Evolutionary conservation across 2,797 vertebrate species (phyloP).

Genomic region (Paratrypauchen microcephalus): DNA sequence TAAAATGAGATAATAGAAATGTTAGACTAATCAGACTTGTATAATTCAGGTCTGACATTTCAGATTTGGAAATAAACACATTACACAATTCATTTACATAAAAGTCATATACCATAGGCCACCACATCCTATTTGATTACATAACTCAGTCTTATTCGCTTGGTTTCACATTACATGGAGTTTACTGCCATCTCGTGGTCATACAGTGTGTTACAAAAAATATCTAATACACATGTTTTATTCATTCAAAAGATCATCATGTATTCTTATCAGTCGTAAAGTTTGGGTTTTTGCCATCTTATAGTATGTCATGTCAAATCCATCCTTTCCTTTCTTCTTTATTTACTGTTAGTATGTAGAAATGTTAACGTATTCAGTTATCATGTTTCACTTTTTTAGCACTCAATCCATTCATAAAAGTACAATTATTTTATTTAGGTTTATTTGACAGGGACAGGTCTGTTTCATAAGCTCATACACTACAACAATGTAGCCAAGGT

Average conservation of each 20-base stretch:
- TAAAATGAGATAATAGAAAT: background rate
- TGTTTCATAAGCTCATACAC: no score
- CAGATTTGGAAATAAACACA: background rate
- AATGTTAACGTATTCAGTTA: background rate
- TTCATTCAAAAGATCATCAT: background rate
- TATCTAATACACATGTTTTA: background rate
- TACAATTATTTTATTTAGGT: no score
- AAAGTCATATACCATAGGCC: background rate
- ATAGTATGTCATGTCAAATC: background rate
- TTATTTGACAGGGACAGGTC: no score
- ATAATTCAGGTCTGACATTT: background rate
- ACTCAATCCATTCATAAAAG: no score
- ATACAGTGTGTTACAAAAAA: slow-evolving; percentile 22
- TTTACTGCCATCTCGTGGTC: slow-evolving; percentile 62
- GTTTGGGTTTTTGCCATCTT: background rate
- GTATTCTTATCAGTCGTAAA: background rate
- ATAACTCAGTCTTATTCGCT: slow-evolving; percentile 7
- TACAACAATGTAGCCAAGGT: no score
- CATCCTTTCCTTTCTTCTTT: background rate
- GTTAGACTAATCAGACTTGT: background rate
- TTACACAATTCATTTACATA: background rate
- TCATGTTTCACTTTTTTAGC: background rate
- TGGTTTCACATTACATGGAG: slow-evolving; percentile 45
- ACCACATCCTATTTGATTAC: slow-evolving; percentile 10
- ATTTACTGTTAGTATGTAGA: background rate